Base-by-base conservation (phyloP, 2,113 vertebrate species). In the Hippocampus abdominalis region DNA sequence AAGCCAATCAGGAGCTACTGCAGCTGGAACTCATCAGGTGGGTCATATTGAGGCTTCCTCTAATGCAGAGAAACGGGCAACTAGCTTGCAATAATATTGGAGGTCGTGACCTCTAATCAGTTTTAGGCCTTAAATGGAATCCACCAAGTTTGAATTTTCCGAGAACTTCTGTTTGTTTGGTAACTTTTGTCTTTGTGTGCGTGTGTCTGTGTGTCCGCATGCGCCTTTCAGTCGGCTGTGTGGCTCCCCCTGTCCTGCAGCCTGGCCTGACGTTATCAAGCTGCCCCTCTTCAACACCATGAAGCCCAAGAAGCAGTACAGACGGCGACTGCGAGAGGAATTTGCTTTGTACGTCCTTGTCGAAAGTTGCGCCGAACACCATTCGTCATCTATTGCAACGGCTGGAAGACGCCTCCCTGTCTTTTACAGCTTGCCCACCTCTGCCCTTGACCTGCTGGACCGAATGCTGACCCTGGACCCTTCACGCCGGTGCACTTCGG, bases 221-320 rank as follows among this genome's bases (percentile, higher is more conserved):
- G 51, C 3, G 9, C 8, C 76, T 67, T 57, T 4, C 69, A 99
- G 97, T 77, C 97, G 97, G 64, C 93, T 99, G 73, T 99, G 97
- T 65, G 97, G 97, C 51, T 98, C 94, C 81, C 97, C 97, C 66
- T 98, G 96, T 84, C 97, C 97, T 61, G 97, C 95, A 0, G 97
- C 89, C 51, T 99, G 97, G 97, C 97, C 97, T 0, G 97, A 99
- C 49, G 97, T 99, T 83, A 99, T 99, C 79, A 98, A 98, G 84
- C 91, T 99, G 71, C 95, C 97, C 56, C 96, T 98, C 76, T 99
- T 99, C 91, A 98, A 98, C 90, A 97, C 96, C 66, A 98, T 99
- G 97, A 98, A 98, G 80, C 97, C 97, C 68, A 99, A 98, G 92
- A 99, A 99, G 87, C 97, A 99, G 85, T 99, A 99, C 84, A 92